These are phyloP conservation scores for Felis chaus DNA, from an alignment of 2,113 vertebrate genomes.

Conservation along the genomic window DNA sequence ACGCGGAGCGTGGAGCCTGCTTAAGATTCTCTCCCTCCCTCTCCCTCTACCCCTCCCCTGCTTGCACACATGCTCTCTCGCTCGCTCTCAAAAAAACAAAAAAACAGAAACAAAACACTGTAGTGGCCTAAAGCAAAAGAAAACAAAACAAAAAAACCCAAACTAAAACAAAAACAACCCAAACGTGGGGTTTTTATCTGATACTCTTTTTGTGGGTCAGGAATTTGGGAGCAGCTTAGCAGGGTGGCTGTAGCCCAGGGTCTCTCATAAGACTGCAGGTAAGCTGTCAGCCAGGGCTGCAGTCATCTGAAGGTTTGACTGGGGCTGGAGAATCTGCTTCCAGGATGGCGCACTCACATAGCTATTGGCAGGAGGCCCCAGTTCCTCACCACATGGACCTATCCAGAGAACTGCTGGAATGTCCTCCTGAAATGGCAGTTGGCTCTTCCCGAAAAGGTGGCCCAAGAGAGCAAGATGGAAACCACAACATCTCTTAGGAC, in stretches of 20 bases:
- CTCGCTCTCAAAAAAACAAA: too few species aligned
- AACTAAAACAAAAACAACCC: not conserved
- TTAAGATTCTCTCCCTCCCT: too few species aligned
- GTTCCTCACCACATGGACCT: not conserved
- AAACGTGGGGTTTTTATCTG: not conserved
- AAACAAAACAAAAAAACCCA: not conserved
- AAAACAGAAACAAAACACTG: too few species aligned
- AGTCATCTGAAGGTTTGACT: not conserved
- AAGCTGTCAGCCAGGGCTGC: not conserved
- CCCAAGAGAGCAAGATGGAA: not conserved
- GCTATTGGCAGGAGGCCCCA: not conserved
- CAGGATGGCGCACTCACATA: accelerated
- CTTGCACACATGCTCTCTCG: too few species aligned
- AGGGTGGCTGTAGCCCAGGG: not conserved
- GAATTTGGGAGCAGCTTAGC: not conserved
- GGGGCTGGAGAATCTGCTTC: not conserved
- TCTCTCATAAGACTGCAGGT: not conserved
- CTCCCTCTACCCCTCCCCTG: too few species aligned
- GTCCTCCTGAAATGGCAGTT: not conserved
- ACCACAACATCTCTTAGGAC: not conserved
- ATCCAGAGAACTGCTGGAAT: not conserved
- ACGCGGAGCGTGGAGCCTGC: too few species aligned
- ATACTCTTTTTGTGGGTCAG: not conserved
- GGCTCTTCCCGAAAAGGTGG: not conserved
- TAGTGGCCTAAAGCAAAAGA: too few species aligned